Conservation (phyloP, 1,140 invertebrate genomes). For the Pseudomyrmex dendroicus region DNA sequence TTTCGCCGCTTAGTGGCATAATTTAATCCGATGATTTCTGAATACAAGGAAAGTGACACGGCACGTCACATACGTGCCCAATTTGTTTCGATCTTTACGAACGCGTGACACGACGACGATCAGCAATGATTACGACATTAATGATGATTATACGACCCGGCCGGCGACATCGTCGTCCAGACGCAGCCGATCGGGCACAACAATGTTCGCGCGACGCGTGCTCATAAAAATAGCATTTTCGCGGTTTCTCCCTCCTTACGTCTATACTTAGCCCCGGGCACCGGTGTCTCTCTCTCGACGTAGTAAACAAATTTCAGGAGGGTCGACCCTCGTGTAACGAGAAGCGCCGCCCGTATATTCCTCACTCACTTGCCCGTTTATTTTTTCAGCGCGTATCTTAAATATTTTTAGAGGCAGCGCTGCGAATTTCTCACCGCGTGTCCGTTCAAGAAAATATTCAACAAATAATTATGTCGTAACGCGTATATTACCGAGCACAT, state of each 20-base stretch:
- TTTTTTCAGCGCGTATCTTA: conserved; percentile 57
- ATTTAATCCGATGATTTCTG: too few relatives aligned
- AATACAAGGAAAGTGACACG: too few relatives aligned
- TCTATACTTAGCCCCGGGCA: conserved; percentile 69
- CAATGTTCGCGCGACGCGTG: conserved; percentile 68
- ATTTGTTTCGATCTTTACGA: conserved; percentile 30
- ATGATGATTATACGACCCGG: conserved; percentile 39
- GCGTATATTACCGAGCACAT: background rate
- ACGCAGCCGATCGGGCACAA: conserved; percentile 59
- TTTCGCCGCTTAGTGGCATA: too few relatives aligned
- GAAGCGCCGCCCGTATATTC: conserved; percentile 48
- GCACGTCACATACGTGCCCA: too few relatives aligned
- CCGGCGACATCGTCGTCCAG: conserved; percentile 30
- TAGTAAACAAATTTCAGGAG: conserved; percentile 75
- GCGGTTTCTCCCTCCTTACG: conserved; percentile 66
- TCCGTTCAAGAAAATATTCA: conserved; percentile 13
- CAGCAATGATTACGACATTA: conserved; percentile 17
- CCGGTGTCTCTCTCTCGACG: conserved; percentile 61
- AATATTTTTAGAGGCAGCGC: conserved; percentile 50
- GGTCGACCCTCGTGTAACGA: conserved; percentile 59
- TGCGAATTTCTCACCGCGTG: conserved; percentile 22
- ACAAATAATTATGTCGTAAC: conserved; percentile 34
- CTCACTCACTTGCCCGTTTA: conserved; percentile 44
- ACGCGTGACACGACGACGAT: background rate
- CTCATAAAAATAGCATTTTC: conserved; percentile 79